Evolutionary conservation across 2,797 vertebrate genomes (phyloP).

Genomic region (Sardinella longiceps): DNA sequence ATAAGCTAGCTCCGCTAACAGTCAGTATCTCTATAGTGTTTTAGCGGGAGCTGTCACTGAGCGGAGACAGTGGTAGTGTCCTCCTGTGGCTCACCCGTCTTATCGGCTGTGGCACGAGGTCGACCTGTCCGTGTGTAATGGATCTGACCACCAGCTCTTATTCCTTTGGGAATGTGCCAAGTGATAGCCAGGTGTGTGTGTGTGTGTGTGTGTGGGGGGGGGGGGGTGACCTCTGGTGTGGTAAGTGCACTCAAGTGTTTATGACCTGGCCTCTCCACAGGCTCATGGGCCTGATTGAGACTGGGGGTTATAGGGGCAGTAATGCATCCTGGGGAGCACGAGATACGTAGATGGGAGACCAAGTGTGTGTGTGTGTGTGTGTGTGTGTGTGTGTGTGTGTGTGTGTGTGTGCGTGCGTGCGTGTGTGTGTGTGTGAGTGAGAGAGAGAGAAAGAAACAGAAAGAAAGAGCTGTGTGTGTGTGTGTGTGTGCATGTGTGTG

Average conservation of each 20-base stretch:
- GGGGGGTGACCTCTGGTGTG: slow-evolving; percentile 58
- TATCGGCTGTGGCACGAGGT: slow-evolving; percentile 57
- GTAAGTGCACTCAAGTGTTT: slow-evolving; percentile 34
- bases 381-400: slow-evolving; percentile 12
- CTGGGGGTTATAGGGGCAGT: slow-evolving; percentile 55
- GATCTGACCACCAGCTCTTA: slow-evolving; percentile 57
- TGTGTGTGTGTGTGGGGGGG: too few species aligned
- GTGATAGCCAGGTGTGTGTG: slow-evolving; percentile 51
- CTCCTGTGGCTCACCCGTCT: slow-evolving; percentile 52
- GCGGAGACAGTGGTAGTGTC: slow-evolving; percentile 21
- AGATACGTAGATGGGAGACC: slow-evolving; percentile 15
- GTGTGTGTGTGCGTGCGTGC: neutral
- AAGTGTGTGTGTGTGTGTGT: slow-evolving; percentile 29
- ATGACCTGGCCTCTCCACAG: slow-evolving; percentile 18
- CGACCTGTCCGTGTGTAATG: slow-evolving; percentile 67
- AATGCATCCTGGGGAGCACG: slow-evolving; percentile 55
- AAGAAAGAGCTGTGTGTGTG: slow-evolving; percentile 18
- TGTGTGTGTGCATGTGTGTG: neutral
- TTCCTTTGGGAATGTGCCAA: slow-evolving; percentile 62
- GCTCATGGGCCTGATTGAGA: slow-evolving; percentile 18
- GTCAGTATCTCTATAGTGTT: neutral
- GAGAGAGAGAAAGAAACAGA: too few species aligned
- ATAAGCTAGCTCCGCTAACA: neutral
- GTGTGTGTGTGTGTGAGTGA: slow-evolving; percentile 22
- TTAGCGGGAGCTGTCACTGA: slow-evolving; percentile 8